Evolutionary conservation across 2,797 vertebrate species (phyloP), one percentile per base, ranked within the genome.

Genomic region (Myotis vivesi): DNA sequence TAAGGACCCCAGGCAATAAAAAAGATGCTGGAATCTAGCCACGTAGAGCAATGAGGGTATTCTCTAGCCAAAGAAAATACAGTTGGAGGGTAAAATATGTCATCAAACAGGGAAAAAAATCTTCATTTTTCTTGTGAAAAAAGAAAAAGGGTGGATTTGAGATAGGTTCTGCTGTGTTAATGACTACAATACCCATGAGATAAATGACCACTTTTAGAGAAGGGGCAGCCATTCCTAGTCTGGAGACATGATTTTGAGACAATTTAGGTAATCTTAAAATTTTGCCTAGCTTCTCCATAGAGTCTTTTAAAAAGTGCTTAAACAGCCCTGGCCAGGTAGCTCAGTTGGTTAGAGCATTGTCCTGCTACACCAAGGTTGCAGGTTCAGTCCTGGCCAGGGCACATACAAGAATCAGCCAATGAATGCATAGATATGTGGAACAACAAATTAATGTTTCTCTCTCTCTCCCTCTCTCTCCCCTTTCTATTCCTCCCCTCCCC

Each of bases 231-330:
- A 38, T 44, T 73, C 20, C 16, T 59, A 5, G 22, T 44, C 46
- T n/a, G 38, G 53, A 91, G n/a, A 51, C n/a, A 22, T 69, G 36
- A 94, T n/a, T 83, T 83, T 79, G 79, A 93, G 23, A 77, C 53
- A 10, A 20, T 38, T 79, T 71, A 91, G n/a, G 10, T 72, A 16
- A 92, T 89, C 53, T 73, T 79, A 44, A 36, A 28, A 55, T 62
- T 89, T 49, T 55, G 10, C 19, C 64, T 33, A 66, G 62, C 23
- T 90, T 88, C 46, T 91, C 33, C n/a, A 28, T 15, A 62, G 85
- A 69, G n/a, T 81, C 38, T 82, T 62, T 44, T 22, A 9, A 46
- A 81, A 46, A 22, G 57, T 16, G 79, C 41, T 46, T 46, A 19
- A 30, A 13, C 33, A 59, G 57, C 57, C 57, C 57, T 59, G 57